phyloP scores from a whole-genome alignment of 2,797 vertebrate genomes.

The Echiichthys vipera region DNA sequence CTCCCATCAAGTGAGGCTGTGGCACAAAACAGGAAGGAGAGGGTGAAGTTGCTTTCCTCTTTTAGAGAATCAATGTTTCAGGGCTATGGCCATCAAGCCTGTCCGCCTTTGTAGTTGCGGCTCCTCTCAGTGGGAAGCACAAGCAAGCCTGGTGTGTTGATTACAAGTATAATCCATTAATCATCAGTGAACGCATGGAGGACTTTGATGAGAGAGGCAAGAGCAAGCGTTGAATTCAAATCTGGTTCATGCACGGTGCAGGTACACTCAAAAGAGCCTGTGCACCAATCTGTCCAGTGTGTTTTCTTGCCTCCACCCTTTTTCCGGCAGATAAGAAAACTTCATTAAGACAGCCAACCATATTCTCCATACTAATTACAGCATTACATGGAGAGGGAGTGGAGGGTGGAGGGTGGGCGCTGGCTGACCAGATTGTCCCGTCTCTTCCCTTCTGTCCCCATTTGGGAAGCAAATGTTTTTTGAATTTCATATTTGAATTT shows the following conservation, averaged over 20 bases:
- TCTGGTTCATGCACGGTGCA: slow-evolving; percentile 39
- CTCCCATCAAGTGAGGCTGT: not conserved
- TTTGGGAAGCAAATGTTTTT: slow-evolving; percentile 53
- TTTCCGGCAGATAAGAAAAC: slow-evolving; percentile 60
- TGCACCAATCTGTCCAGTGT: slow-evolving; percentile 5
- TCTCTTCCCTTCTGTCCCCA: slow-evolving; percentile 20
- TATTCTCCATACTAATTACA: slow-evolving; percentile 59
- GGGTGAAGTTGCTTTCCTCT: slow-evolving; percentile 13
- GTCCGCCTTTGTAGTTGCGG: slow-evolving; percentile 8
- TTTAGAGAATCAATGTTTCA: slow-evolving; percentile 41
- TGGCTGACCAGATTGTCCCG: slow-evolving; percentile 19
- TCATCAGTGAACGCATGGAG: slow-evolving; percentile 57
- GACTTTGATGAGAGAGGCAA: slow-evolving; percentile 58
- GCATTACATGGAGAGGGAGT: slow-evolving; percentile 20
- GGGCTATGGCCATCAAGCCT: slow-evolving; percentile 17
- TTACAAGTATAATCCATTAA: slow-evolving; percentile 72
- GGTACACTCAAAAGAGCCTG: slow-evolving; percentile 27
- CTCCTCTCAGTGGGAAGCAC: slow-evolving; percentile 48
- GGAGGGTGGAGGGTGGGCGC: not conserved
- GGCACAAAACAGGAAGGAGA: not conserved
- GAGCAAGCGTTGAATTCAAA: slow-evolving; percentile 64
- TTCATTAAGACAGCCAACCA: slow-evolving; percentile 49
- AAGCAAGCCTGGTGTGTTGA: slow-evolving; percentile 56
- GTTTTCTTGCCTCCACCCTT: slow-evolving; percentile 28
- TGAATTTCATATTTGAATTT: slow-evolving; percentile 62